A percentile compares a stretch with the other conserved stretches of the same genome.
Evolutionary conservation across 2,113 vertebrate species (phyloP).

Genomic region (Pachycephala philippinensis): DNA sequence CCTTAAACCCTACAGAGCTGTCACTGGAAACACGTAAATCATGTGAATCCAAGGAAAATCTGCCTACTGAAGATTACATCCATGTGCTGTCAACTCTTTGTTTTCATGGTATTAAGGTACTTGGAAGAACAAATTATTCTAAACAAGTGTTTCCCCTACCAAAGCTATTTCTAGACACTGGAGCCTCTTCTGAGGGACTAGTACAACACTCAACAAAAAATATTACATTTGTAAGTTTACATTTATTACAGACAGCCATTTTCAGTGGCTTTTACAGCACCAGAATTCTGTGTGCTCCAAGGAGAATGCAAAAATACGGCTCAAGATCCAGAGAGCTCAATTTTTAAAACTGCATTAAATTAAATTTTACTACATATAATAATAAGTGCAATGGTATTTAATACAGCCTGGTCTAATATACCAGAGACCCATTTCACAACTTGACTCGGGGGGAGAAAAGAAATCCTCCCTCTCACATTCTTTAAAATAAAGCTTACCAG

Average conservation of each 20-base stretch:
- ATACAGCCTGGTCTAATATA: neutral
- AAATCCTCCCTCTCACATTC: neutral
- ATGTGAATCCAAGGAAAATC: neutral
- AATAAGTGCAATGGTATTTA: neutral
- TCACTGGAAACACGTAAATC: neutral
- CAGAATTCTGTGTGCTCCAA: neutral
- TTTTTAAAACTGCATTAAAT: neutral
- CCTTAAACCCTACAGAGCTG: neutral
- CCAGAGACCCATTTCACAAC: neutral
- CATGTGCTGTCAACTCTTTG: neutral
- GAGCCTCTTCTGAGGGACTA: neutral
- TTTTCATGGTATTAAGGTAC: neutral
- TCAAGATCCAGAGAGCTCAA: neutral
- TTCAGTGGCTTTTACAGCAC: neutral
- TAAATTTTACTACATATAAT: neutral
- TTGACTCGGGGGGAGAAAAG: neutral
- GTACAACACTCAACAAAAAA: neutral
- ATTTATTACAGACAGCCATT: neutral
- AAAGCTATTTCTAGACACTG: neutral
- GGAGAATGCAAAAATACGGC: neutral
- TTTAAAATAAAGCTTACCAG: constrained; percentile 65
- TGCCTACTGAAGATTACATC: neutral
- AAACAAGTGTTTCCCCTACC: neutral
- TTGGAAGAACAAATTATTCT: neutral
- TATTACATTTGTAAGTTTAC: neutral